A percentile compares a stretch with the other conserved stretches of the same genome.
phyloP scores from a whole-genome alignment of 2,113 vertebrate genomes.

The Sclerurus mexicanus region DNA sequence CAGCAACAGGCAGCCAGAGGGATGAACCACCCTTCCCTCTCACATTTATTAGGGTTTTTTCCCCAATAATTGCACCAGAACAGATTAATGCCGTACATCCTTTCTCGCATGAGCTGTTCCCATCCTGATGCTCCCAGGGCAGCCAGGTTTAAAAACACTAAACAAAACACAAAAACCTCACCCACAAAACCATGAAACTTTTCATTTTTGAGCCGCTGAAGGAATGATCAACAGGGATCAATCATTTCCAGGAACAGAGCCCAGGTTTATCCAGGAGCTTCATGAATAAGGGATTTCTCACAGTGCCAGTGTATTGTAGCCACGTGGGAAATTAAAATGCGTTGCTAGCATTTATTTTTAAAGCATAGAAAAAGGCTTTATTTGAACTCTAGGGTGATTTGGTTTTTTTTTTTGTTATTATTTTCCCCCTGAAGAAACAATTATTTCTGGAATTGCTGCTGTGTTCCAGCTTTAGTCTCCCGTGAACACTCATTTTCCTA shows the following conservation, averaged over 20 bases:
- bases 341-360: conserved; percentile 33
- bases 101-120: neutral
- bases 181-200: neutral
- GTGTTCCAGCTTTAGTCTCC: conserved; percentile 13
- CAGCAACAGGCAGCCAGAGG: neutral
- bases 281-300: conserved; percentile 24
- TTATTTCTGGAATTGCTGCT: conserved; percentile 24
- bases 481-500: neutral
- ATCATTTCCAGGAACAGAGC: neutral
- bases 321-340: conserved; percentile 53
- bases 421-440: neutral
- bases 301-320: neutral
- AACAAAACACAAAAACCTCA: neutral
- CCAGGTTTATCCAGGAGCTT: neutral
- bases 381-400: neutral
- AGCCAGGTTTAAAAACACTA: neutral
- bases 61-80: neutral
- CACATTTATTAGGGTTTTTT: neutral
- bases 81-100: neutral
- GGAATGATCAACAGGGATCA: neutral
- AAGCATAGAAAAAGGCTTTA: conserved; percentile 12
- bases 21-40: neutral
- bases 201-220: neutral
- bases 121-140: neutral
- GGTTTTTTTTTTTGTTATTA: neutral